phyloP scores from a whole-genome alignment of 1,140 invertebrate species.

The Melipona quadrifasciata region DNA sequence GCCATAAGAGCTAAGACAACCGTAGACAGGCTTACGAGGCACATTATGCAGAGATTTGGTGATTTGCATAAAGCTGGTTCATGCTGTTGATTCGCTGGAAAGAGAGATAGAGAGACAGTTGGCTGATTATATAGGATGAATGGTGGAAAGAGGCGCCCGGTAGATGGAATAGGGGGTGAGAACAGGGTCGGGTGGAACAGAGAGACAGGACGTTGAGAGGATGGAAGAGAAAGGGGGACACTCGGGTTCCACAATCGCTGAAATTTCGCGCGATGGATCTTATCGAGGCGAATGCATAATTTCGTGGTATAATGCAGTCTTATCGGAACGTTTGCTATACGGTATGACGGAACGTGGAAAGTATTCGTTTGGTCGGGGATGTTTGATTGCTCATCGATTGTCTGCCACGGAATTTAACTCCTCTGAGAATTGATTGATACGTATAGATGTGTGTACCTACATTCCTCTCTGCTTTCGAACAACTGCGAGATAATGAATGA shows the following conservation, averaged over 20 bases:
- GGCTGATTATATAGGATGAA: constrained; percentile 40
- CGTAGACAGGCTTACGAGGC: constrained; percentile 65
- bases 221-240: neutral
- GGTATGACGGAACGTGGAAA: neutral
- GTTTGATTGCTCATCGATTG: constrained; percentile 35
- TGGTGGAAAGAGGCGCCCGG: neutral
- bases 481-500: neutral
- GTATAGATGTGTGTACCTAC: neutral
- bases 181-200: neutral
- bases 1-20: constrained; percentile 65
- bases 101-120: constrained; percentile 41
- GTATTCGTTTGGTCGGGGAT: constrained; percentile 9
- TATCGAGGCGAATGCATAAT: constrained; percentile 69
- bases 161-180: neutral
- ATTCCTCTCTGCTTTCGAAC: neutral
- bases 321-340: constrained; percentile 23
- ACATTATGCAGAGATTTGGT: constrained; percentile 64
- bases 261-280: constrained; percentile 66
- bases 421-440: constrained; percentile 38
- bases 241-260: constrained; percentile 22
- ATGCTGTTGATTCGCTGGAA: constrained; percentile 39
- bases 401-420: constrained; percentile 18
- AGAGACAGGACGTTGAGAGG: constrained; percentile 22
- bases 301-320: constrained; percentile 50
- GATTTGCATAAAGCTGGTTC: constrained; percentile 68